Conservation (phyloP, 92 coral and sea anemone species). For the Porites rus region DNA sequence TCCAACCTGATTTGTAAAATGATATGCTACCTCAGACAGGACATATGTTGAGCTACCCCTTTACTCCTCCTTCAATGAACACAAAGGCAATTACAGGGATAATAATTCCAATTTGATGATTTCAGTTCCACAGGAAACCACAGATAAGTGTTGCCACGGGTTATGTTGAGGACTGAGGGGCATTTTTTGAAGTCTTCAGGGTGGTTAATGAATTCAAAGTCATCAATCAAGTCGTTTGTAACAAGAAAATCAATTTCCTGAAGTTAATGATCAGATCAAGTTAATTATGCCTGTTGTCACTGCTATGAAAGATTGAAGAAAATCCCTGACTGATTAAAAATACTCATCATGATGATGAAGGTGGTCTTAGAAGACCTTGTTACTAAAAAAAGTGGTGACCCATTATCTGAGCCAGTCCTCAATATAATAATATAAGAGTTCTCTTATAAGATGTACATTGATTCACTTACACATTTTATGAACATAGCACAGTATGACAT, state of each 20-base stretch:
- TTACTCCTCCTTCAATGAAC: constrained; percentile 7
- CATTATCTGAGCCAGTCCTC: background rate
- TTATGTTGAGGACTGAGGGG: background rate
- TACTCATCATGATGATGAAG: no score
- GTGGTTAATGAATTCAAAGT: background rate
- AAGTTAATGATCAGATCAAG: constrained; percentile 6
- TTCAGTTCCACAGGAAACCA: constrained; percentile 18
- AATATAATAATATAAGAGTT: background rate
- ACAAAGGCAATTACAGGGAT: background rate
- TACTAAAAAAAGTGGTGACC: background rate
- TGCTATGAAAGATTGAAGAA: background rate
- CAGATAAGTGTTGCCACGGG: constrained; percentile 13
- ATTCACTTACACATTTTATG: background rate
- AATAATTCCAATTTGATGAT: constrained; percentile 11
- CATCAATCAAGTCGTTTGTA: background rate
- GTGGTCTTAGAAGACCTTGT: no score
- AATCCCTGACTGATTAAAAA: no score
- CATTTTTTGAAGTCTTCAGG: background rate
- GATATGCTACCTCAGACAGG: background rate
- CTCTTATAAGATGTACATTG: background rate
- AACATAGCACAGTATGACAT: background rate
- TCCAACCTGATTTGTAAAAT: constrained; percentile 33
- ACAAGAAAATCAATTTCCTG: constrained; percentile 28
- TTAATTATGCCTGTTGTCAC: constrained; percentile 9
- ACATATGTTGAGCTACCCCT: background rate